Base-by-base conservation (phyloP, 2,113 vertebrate genomes). In the Siniperca chuatsi region DNA sequence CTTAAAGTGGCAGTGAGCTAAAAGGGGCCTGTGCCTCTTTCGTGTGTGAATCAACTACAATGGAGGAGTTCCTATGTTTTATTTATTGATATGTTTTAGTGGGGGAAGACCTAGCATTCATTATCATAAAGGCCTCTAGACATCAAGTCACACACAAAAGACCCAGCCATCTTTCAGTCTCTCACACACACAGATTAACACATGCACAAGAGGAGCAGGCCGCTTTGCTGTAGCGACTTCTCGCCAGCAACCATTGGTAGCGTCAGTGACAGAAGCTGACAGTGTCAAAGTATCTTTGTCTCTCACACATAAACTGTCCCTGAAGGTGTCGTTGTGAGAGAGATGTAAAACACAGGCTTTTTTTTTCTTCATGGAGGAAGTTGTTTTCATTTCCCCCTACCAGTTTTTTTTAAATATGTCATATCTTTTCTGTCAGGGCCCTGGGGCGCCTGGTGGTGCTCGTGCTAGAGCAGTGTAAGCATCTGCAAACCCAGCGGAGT, bases 51-150 rank as follows among this genome's bases (percentile, higher is more conserved):
- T 94, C 92, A 88, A 81, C 90, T 93, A 87, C 91, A 85, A 90
- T 90, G 85, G 92, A 92, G 90, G 69, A 79, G 87, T 80, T 91
- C 80, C 91, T 86, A 96, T 96, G 94, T 95, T 96, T 96, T 96
- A 96, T 96, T 96, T 96, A 96, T 96, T 90, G 92, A 93, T 92
- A 92, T 87, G 89, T 94, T 94, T 95, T 92, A 95, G 92, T 88
- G 66, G 90, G 95, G 94, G 93, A 93, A 93, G 94, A 93, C 92
- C 94, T 92, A 61, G 81, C 82, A 71, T 88, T 95, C 91, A 96
- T 96, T 96, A 96, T 90, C 95, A 96, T 96, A 96, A 96, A 95
- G 94, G 95, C 96, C 95, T 90, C 91, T 81, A 95, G 96, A 96
- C 94, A 96, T 94, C 83, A 84, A 85, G 84, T 92, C 91, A 69